A percentile compares a stretch with the other conserved stretches of the same genome.
Conservation (phyloP, 2,797 vertebrate genomes). For the Macropodus opercularis region DNA sequence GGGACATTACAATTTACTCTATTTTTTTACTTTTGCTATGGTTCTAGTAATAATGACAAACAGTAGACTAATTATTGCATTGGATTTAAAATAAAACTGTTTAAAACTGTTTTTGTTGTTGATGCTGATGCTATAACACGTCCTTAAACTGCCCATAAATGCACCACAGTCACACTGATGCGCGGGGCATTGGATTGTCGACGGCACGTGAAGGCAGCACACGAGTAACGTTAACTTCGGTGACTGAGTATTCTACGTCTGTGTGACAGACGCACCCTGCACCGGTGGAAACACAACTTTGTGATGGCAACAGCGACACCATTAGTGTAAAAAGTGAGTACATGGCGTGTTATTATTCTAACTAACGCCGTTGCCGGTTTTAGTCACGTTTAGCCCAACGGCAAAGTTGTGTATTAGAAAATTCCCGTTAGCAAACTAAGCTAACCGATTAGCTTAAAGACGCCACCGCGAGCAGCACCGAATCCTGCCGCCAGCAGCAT, state of each 20-base stretch:
- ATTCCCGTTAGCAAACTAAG: not conserved
- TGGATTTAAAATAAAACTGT: too few relatives aligned
- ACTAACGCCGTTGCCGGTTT: too few relatives aligned
- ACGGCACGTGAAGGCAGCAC: slow-evolving; percentile 21
- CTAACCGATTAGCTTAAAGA: slow-evolving; percentile 2
- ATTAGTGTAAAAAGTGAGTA: slow-evolving; percentile 2
- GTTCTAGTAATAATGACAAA: too few relatives aligned
- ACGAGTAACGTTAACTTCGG: not conserved
- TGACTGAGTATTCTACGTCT: too few relatives aligned
- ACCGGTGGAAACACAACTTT: not conserved
- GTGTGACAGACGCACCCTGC: not conserved
- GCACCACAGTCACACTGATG: not conserved
- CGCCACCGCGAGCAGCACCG: too few relatives aligned
- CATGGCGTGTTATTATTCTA: not conserved
- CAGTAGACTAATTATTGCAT: too few relatives aligned
- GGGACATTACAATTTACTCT: too few relatives aligned
- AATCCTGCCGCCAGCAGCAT: not conserved
- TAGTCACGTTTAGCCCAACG: accelerated
- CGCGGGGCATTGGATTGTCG: not conserved
- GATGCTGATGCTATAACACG: not conserved
- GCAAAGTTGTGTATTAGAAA: not conserved
- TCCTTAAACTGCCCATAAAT: not conserved
- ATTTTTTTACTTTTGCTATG: too few relatives aligned
- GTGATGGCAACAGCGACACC: not conserved
- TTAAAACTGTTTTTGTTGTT: too few relatives aligned